Conservation (phyloP, 1,140 invertebrate species). For the Solenopsis fugax region DNA sequence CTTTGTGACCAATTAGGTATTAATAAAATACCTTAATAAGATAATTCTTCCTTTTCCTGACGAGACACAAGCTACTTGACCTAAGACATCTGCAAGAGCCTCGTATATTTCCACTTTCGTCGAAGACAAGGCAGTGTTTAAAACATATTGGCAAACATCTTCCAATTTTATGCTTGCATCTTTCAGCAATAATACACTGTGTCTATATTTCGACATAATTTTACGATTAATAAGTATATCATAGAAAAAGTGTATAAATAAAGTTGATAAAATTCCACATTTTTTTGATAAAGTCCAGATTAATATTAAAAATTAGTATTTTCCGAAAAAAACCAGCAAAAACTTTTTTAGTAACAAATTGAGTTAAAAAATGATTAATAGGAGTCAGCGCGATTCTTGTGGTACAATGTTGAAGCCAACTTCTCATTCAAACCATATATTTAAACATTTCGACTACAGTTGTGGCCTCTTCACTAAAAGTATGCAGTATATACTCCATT, state of each 20-base stretch:
- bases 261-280: too few species aligned
- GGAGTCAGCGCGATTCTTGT: too few species aligned
- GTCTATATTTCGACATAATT: conserved; percentile 67
- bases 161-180: conserved; percentile 74
- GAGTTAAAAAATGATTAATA: too few species aligned
- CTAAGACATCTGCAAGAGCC: conserved; percentile 78
- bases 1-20: not conserved
- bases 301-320: too few species aligned
- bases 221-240: not conserved
- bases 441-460: too few species aligned
- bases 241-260: not conserved
- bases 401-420: too few species aligned
- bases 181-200: conserved; percentile 72
- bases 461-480: too few species aligned
- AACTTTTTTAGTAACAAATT: too few species aligned
- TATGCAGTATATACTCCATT: too few species aligned
- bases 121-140: conserved; percentile 77
- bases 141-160: conserved; percentile 77
- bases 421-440: too few species aligned
- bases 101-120: conserved; percentile 74
- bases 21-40: conserved; percentile 74
- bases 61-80: conserved; percentile 79
- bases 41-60: conserved; percentile 76
- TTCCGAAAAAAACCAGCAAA: too few species aligned
- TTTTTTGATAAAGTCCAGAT: too few species aligned